Conservation (phyloP, 2,113 vertebrate genomes). For the Hippocampus guttulatus region DNA sequence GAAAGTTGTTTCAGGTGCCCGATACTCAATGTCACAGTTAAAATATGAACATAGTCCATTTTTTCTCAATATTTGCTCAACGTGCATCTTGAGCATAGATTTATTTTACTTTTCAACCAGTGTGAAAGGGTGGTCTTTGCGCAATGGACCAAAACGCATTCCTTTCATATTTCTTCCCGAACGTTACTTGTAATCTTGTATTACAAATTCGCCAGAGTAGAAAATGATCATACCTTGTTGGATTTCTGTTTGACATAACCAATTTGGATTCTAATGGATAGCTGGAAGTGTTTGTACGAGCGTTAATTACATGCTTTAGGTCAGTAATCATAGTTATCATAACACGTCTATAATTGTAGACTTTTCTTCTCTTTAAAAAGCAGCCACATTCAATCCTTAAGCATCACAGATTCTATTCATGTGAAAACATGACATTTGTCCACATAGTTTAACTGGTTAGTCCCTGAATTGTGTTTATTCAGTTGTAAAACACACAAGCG, state of each 20-base stretch:
- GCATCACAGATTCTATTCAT: conserved; percentile 24
- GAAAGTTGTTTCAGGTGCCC: conserved; percentile 55
- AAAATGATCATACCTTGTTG: conserved; percentile 20
- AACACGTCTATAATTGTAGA: conserved; percentile 6
- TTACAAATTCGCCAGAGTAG: conserved; percentile 30
- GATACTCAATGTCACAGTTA: conserved; percentile 35
- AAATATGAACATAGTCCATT: not conserved
- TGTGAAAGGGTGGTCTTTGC: conserved; percentile 42
- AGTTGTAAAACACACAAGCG: conserved; percentile 47
- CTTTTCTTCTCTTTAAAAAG: conserved; percentile 19
- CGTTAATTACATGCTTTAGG: conserved; percentile 23
- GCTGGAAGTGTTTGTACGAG: conserved; percentile 14
- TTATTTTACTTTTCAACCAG: conserved; percentile 3
- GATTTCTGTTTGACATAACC: conserved; percentile 19
- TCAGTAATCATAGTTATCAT: conserved; percentile 7
- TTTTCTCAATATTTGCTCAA: not conserved
- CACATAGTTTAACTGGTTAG: conserved; percentile 19
- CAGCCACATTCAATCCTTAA: conserved; percentile 12
- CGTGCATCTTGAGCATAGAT: conserved; percentile 5
- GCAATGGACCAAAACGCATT: conserved; percentile 49
- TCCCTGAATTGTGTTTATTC: conserved; percentile 53
- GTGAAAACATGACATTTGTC: conserved; percentile 35
- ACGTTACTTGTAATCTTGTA: conserved; percentile 40
- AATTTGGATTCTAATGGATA: conserved; percentile 17
- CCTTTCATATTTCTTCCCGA: conserved; percentile 54